Evolutionary conservation across 2,113 vertebrate genomes (phyloP).

Genomic region (Gambusia holbrooki): DNA sequence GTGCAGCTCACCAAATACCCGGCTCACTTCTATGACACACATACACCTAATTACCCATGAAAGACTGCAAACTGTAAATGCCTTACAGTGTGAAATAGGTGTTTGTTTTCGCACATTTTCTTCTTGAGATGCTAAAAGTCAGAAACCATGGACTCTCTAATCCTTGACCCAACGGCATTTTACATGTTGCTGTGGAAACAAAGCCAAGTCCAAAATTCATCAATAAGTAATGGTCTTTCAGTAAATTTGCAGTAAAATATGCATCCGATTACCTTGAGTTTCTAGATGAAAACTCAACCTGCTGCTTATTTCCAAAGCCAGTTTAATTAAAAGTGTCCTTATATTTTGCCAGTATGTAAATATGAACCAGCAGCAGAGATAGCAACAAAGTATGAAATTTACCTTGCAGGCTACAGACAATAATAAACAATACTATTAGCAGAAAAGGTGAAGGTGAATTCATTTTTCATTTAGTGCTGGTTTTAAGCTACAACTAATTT

Average conservation of each 20-base stretch:
- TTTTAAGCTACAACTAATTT: no score
- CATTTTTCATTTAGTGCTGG: no score
- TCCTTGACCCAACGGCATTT: conserved; percentile 48
- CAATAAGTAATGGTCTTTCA: neutral
- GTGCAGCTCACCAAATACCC: neutral
- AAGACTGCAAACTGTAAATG: conserved; percentile 15
- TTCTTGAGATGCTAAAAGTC: conserved; percentile 44
- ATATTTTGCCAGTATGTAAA: conserved; percentile 23
- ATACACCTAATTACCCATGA: conserved; percentile 31
- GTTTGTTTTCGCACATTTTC: conserved; percentile 46
- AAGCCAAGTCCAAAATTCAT: neutral
- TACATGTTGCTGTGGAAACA: conserved; percentile 48
- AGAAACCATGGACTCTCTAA: conserved; percentile 28
- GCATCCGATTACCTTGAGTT: neutral
- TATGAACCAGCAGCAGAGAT: neutral
- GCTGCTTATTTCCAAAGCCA: neutral
- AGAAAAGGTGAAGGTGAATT: no score
- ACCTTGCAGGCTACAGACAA: no score
- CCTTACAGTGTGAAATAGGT: neutral
- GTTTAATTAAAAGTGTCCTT: conserved; percentile 13
- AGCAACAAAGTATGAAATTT: neutral
- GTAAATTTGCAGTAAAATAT: neutral
- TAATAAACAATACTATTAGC: no score
- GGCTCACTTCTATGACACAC: conserved; percentile 36
- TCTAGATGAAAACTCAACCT: neutral